Evolutionary conservation across 2,888 invertebrate species (phyloP), one percentile per base, ranked within the genome.

Genomic region (Eurytoma adleriae): DNA sequence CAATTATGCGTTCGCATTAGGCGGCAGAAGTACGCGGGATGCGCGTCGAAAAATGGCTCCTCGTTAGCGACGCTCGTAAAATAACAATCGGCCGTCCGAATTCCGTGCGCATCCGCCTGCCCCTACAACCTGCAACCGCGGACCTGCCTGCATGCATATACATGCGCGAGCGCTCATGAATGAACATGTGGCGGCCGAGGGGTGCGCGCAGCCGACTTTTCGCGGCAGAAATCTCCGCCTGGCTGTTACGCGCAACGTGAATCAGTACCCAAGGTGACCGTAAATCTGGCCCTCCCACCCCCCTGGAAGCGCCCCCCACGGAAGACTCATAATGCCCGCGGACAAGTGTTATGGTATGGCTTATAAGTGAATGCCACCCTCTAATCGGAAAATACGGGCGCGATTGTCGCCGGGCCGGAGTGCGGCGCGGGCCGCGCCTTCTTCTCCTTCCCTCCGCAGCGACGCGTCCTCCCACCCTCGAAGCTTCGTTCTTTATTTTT

Each of bases 281-380:
- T 90, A 90, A 90, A 90, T 90, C 90, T 89, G 88, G 87, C 87
- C 86, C 87, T 85, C 85, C 30, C 30, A 52, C 52, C 64, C 68
- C 73, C 64, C 78, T 71, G 66, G 66, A 80, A 20, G 66, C 50
- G n/a, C 70, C 74, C 82, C 84, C 81, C 75, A 71, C 80, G 78
- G 68, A 86, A 85, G 86, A 85, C 86, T 88, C 89, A 88, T 90
- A 90, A 90, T 88, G 88, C 87, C 85, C 83, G 87, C 86, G 88
- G 87, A 90, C 90, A 90, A 90, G 90, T 90, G 90, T 90, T 90
- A 90, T 90, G 88, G 88, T 88, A 90, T 88, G 88, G 90, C 89
- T 89, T 90, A 90, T 90, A 90, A 90, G 90, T 90, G 90, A 90
- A 90, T 90, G 90, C 90, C 88, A 88, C 87, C 88, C 89, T 88